Percentiles rank a stretch among this genome's conserved stretches.
Evolutionary conservation across 2,113 vertebrate genomes (phyloP).

Genomic region (Ceratotherium simum): DNA sequence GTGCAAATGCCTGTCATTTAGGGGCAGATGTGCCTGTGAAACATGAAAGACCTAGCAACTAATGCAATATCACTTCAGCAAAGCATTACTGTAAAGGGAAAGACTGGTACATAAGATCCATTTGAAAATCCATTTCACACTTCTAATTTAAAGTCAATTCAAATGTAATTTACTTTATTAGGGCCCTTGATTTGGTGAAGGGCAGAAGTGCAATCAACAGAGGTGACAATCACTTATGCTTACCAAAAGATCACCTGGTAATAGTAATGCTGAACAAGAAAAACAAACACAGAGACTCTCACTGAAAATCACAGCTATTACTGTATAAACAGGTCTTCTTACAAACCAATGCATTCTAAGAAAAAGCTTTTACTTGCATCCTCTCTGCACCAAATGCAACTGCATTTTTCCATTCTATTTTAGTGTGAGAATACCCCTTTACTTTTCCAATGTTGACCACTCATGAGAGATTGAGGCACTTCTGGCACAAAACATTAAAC

Average conservation of each 20-base stretch:
- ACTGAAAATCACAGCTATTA: neutral
- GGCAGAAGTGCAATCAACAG: conserved; percentile 71
- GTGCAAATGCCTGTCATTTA: neutral
- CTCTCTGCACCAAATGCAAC: neutral
- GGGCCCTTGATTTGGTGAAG: conserved; percentile 56
- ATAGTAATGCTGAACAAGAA: neutral
- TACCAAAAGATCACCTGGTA: conserved; percentile 71
- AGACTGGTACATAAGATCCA: conserved; percentile 18
- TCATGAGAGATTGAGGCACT: neutral
- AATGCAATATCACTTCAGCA: neutral
- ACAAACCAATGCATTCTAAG: neutral
- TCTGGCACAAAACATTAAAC: conserved; percentile 64
- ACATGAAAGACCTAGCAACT: conserved; percentile 13
- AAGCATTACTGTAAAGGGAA: conserved; percentile 30
- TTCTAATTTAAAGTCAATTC: conserved; percentile 72
- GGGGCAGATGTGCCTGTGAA: conserved; percentile 42
- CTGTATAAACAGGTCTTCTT: neutral
- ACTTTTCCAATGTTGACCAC: neutral
- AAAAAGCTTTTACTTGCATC: neutral
- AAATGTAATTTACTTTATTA: conserved; percentile 70
- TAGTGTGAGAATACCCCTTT: neutral
- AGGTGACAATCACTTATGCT: conserved; percentile 58
- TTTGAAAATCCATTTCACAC: conserved; percentile 72
- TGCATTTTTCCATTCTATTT: neutral
- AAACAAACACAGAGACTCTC: neutral